A percentile compares a stretch with the other conserved stretches of the same genome.
Conservation (phyloP, 2,113 vertebrate genomes). For the Setophaga coronata region DNA sequence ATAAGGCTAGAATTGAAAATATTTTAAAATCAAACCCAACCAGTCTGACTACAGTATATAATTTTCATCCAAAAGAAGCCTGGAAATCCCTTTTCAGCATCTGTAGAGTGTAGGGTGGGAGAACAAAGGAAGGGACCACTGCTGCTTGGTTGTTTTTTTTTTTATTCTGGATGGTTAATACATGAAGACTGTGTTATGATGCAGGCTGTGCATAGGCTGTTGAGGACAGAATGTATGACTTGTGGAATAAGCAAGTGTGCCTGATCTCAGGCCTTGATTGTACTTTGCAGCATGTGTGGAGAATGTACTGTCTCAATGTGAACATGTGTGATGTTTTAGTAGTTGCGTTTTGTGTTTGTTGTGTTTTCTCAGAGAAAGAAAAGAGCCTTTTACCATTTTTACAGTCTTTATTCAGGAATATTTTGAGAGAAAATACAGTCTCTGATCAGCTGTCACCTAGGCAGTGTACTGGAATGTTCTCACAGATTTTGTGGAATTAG, state of each 20-base stretch:
- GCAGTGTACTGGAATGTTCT: not conserved
- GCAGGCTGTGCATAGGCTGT: not conserved
- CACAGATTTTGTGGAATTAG: not conserved
- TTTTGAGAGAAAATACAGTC: not conserved
- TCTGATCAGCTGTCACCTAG: not conserved
- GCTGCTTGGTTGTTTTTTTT: not conserved
- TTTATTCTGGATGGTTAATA: not conserved
- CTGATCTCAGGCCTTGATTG: not conserved
- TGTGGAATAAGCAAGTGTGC: not conserved
- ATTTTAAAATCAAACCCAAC: not conserved
- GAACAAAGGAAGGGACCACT: not conserved
- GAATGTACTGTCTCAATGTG: not conserved
- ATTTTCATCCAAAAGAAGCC: not conserved
- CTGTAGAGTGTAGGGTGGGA: not conserved
- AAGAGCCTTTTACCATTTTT: not conserved
- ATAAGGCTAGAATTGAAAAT: not conserved
- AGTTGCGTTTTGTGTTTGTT: not conserved
- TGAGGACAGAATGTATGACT: not conserved
- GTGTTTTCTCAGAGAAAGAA: not conserved
- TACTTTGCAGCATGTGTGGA: not conserved
- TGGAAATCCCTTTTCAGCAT: not conserved
- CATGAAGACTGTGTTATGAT: not conserved
- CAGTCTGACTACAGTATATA: not conserved
- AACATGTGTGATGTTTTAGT: rapidly evolving
- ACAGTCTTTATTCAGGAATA: not conserved